Conservation (phyloP, 2,888 invertebrate species). For the Prionchulus punctatus region DNA sequence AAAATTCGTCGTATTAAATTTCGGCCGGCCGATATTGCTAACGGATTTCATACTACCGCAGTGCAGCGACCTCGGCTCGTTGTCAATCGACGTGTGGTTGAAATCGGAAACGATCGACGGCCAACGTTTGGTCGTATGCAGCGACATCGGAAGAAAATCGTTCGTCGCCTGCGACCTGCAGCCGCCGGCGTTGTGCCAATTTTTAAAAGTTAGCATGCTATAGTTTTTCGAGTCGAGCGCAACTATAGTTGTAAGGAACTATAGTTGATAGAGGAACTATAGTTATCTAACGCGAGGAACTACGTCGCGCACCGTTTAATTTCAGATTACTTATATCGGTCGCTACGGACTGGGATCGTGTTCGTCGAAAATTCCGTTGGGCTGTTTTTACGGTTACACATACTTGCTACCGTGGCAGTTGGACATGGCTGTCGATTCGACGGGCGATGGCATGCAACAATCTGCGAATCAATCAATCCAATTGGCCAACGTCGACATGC, state of each 20-base stretch:
- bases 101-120: conserved; percentile 62
- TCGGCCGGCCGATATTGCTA: conserved; percentile 64
- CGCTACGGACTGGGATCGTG: conserved; percentile 78
- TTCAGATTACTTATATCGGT: conserved; percentile 70
- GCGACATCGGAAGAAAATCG: conserved; percentile 69
- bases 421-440: no score
- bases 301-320: conserved; percentile 11
- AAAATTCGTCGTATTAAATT: conserved; percentile 77
- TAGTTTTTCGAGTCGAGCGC: no score
- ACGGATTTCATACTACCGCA: conserved; percentile 52
- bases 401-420: conserved; percentile 51
- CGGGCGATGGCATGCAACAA: no score
- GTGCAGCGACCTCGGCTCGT: conserved; percentile 46
- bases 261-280: no score
- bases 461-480: no score
- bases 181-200: conserved; percentile 72
- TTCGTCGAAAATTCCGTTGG: conserved; percentile 71
- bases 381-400: conserved; percentile 80
- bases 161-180: conserved; percentile 71
- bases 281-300: neutral
- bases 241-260: no score
- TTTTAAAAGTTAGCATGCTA: conserved; percentile 62
- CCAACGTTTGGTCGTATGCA: conserved; percentile 61
- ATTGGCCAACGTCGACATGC: conserved; percentile 15
- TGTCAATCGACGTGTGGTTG: conserved; percentile 71